Evolutionary conservation across 1,140 invertebrate species (phyloP).

Genomic region (Capitella teleta): DNA sequence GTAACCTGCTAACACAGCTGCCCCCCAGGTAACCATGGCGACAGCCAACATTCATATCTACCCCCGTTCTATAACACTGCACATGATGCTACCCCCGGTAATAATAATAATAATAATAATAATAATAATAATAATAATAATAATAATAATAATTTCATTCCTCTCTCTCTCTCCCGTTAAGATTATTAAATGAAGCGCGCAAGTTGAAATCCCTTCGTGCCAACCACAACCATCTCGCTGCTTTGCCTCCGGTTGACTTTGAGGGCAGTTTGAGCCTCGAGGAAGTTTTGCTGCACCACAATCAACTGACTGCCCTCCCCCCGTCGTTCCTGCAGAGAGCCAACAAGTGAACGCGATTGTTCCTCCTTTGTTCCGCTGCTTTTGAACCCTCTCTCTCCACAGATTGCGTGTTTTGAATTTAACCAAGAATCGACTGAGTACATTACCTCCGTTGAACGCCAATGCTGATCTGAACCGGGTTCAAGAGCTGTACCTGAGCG

Average conservation of each 20-base stretch:
- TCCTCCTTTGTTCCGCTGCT: no score
- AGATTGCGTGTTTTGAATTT: slow-evolving; percentile 9
- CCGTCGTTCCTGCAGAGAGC: slow-evolving; percentile 24
- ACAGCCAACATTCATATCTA: background rate
- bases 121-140: no score
- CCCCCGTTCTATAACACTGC: no score
- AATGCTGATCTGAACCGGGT: slow-evolving; percentile 35
- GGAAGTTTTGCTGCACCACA: slow-evolving; percentile 34
- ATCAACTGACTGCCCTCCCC: slow-evolving; percentile 25
- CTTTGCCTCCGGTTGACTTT: slow-evolving; percentile 24
- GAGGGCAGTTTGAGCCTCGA: slow-evolving; percentile 24
- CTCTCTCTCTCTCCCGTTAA: no score
- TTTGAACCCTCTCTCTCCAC: no score
- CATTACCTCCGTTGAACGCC: slow-evolving; percentile 23
- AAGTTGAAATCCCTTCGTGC: slow-evolving; percentile 29
- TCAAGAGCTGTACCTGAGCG: slow-evolving; percentile 36
- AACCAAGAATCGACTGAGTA: slow-evolving; percentile 8
- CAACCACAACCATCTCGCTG: slow-evolving; percentile 28
- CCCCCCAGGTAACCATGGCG: slow-evolving; percentile 25
- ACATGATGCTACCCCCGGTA: no score
- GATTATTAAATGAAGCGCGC: slow-evolving; percentile 24
- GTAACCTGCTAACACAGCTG: slow-evolving; percentile 29
- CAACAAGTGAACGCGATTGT: slow-evolving; percentile 22
- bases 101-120: no score
- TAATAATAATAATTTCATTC: no score